Evolutionary conservation across 2,113 vertebrate species (phyloP).

Genomic region (Vanacampus margaritifer): DNA sequence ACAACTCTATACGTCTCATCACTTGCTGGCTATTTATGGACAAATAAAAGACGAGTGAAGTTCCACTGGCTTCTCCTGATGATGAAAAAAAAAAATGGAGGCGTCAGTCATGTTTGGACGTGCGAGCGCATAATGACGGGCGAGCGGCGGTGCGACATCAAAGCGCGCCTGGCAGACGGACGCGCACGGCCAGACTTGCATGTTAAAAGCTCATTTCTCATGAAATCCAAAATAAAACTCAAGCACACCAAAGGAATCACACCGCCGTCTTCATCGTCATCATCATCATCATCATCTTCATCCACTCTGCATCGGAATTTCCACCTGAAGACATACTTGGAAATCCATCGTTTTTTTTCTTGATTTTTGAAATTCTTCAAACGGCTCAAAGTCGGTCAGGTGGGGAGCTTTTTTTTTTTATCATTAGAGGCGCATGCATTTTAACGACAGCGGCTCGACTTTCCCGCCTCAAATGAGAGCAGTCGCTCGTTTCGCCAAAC

Average conservation of each 20-base stretch:
- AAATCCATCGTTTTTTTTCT: conserved; percentile 47
- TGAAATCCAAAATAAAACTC: conserved; percentile 45
- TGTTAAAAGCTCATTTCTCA: conserved; percentile 59
- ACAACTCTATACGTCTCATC: conserved; percentile 11
- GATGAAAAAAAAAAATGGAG: conserved; percentile 27
- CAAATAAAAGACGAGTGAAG: conserved; percentile 42
- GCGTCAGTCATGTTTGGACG: conserved; percentile 53
- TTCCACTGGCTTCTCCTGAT: conserved; percentile 44
- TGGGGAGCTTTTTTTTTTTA: conserved; percentile 5
- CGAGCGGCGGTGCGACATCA: conserved; percentile 62
- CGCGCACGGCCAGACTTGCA: conserved; percentile 48
- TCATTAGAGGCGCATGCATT: conserved; percentile 54
- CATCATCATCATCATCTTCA: background rate
- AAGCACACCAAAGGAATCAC: conserved; percentile 15
- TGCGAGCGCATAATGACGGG: conserved; percentile 61
- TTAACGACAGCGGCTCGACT: conserved; percentile 52
- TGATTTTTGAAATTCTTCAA: conserved; percentile 50
- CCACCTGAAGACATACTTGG: conserved; percentile 45
- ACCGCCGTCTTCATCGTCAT: conserved; percentile 4
- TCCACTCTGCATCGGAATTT: conserved; percentile 32
- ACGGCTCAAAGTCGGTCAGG: conserved; percentile 51
- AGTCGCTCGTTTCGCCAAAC: conserved; percentile 55
- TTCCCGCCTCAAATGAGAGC: conserved; percentile 52
- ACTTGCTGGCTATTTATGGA: conserved; percentile 45
- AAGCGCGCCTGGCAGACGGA: conserved; percentile 61